These are phyloP conservation scores for Elachura formosa DNA, from an alignment of 2,113 vertebrate genomes.

Conservation along the genomic window DNA sequence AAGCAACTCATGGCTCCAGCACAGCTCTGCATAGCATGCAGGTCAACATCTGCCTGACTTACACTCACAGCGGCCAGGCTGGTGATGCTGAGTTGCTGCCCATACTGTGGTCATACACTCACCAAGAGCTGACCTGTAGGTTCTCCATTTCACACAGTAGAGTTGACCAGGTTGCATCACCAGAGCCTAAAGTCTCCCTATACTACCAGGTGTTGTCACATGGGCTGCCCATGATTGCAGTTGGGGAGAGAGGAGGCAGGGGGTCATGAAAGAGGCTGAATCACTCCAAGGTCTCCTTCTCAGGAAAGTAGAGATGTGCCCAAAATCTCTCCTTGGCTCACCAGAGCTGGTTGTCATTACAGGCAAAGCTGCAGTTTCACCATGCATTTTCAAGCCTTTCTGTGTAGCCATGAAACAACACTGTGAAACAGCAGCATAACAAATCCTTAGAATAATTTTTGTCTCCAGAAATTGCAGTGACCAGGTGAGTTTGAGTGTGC, in stretches of 20 bases:
- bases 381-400: background rate
- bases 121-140: background rate
- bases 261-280: background rate
- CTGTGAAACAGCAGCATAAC: rapidly evolving
- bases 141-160: background rate
- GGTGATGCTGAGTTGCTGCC: background rate
- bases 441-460: background rate
- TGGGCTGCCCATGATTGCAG: background rate
- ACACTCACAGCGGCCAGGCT: background rate
- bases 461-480: background rate
- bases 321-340: background rate
- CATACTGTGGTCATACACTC: background rate
- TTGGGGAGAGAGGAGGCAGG: background rate
- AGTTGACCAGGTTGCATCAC: rapidly evolving
- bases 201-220: background rate
- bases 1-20: background rate
- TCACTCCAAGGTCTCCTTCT: background rate
- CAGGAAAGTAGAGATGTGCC: background rate
- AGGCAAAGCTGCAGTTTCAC: background rate
- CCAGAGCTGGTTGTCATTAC: background rate
- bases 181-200: background rate
- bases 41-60: rapidly evolving
- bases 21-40: rapidly evolving
- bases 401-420: background rate
- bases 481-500: background rate